Percentiles rank a stretch among this genome's conserved stretches.
Conservation (phyloP, 92 coral and sea anemone species). For the Phenganax subtilis region DNA sequence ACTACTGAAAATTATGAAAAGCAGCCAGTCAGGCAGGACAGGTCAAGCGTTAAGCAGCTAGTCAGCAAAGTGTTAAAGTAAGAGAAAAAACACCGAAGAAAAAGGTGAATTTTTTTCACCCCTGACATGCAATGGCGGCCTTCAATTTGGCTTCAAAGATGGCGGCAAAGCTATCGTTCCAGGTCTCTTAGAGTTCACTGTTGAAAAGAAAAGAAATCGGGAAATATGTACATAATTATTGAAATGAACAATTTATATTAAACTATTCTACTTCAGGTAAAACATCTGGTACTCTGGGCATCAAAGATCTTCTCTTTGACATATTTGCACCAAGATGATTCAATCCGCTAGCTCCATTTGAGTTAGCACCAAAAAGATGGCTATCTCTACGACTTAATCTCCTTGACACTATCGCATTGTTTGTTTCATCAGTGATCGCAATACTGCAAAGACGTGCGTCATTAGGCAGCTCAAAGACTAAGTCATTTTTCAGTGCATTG, state of each 20-base stretch:
- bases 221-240: too few relatives aligned
- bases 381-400: constrained; percentile 83
- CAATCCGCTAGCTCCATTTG: not conserved
- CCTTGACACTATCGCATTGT: constrained; percentile 59
- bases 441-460: constrained; percentile 72
- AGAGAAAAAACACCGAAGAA: too few relatives aligned
- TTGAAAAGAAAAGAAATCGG: too few relatives aligned
- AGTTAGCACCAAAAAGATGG: constrained; percentile 64
- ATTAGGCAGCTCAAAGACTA: constrained; percentile 67
- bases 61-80: too few relatives aligned
- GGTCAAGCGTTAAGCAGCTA: too few relatives aligned
- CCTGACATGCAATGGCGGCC: too few relatives aligned
- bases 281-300: constrained; percentile 81
- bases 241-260: not conserved
- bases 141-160: too few relatives aligned
- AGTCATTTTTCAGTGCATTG: constrained; percentile 67
- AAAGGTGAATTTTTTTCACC: too few relatives aligned
- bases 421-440: constrained; percentile 73
- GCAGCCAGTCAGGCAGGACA: too few relatives aligned
- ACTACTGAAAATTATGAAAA: too few relatives aligned
- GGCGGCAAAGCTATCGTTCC: too few relatives aligned
- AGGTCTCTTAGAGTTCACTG: too few relatives aligned
- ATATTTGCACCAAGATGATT: constrained; percentile 44
- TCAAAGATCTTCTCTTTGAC: constrained; percentile 81
- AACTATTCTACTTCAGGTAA: constrained; percentile 79